Conservation (phyloP, 2,113 vertebrate species). For the Cheirogaleus medius region DNA sequence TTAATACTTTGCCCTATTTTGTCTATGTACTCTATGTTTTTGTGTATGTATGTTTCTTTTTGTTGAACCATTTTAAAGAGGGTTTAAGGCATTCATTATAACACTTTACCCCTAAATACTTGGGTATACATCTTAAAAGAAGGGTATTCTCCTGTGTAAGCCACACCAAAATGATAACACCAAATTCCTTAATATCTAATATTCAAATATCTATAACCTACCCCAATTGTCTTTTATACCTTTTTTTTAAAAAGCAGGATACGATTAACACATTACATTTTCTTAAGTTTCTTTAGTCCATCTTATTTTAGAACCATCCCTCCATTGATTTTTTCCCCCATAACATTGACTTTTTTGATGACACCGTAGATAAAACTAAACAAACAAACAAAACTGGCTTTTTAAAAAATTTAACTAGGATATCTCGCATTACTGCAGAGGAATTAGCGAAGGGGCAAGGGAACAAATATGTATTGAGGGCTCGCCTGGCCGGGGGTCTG, state of each 20-base stretch:
- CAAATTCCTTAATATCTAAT: not conserved
- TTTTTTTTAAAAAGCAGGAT: not conserved
- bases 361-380: not conserved
- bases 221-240: not conserved
- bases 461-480: too few species aligned
- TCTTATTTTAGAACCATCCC: not conserved
- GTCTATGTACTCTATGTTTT: not conserved
- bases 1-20: not conserved
- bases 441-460: not conserved
- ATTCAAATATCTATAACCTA: not conserved
- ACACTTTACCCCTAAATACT: not conserved
- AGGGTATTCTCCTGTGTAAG: not conserved
- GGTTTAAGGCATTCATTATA: not conserved
- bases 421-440: not conserved
- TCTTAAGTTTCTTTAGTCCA: not conserved
- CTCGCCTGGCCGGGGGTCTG: accelerated
- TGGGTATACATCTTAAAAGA: not conserved
- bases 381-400: not conserved
- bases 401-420: not conserved
- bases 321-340: not conserved
- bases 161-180: not conserved
- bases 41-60: not conserved
- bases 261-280: not conserved
- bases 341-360: not conserved
- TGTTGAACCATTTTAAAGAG: not conserved